Base-by-base conservation (phyloP, 2,797 vertebrate genomes). In the Syngnathus acus region DNA sequence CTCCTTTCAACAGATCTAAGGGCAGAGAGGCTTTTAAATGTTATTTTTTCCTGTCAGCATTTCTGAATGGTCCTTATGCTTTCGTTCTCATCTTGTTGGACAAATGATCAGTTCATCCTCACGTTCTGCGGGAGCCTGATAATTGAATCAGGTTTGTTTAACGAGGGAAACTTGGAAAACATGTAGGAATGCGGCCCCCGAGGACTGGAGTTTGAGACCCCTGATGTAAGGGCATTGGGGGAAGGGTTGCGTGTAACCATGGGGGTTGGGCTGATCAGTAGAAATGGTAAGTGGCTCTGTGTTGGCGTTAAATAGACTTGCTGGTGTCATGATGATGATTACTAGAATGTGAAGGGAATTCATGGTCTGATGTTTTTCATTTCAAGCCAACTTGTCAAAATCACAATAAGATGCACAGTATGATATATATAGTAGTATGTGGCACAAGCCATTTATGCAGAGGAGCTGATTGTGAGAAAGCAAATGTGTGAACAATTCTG, bases 271-370 rank as follows among this genome's bases (percentile, higher is more conserved):
- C 39, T 6, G 13, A 74, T 81, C 67, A 71, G 78, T 76, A 40
- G 64, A 67, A 71, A 58, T 71, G 73, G 71, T 73, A 74, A 73
- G 75, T 68, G 67, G 60, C 43, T 73, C 71, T 10, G 42, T 70
- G 71, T 66, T 65, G 47, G 72, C 71, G 70, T 81, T 69, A 76
- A 82, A 83, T 80, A 80, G 73, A 64, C 77, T 81, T 55, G 67
- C 78, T 78, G 79, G 74, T 50, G 48, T 84, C 79, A 79, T 77
- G 66, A 80, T 80, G 70, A 74, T 84, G 78, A 81, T 80, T 79
- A 84, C 84, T 76, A 68, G 68, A 68, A 72, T 67, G 68, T 17
- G 65, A 71, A 63, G 68, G 72, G 55, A 43, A 79, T 76, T 81
- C 57, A 73, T 69, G 72, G 67, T 55, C 72, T 65, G 68, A 43